Conservation (phyloP, 2,797 vertebrate genomes). For the Dryobates pubescens region DNA sequence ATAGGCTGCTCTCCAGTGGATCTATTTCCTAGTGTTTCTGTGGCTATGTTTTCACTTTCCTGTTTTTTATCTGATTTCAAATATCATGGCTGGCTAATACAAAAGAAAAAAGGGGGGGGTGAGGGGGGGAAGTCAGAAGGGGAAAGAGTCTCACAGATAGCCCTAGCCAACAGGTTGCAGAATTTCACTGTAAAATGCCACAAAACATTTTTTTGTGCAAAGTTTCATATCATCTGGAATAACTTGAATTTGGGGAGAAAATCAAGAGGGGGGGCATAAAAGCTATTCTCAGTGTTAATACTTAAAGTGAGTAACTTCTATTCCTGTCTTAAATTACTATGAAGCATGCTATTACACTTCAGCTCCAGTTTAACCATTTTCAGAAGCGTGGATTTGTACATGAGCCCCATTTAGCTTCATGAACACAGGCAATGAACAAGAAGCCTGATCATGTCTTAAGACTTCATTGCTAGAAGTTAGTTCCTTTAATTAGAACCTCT, state of each 20-base stretch:
- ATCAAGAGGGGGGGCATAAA: background rate
- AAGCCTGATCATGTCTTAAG: background rate
- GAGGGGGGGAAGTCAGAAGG: fast-evolving
- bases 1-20: background rate
- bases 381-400: constrained; percentile 18
- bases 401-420: constrained; percentile 52
- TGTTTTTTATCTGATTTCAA: background rate
- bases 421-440: background rate
- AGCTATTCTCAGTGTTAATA: constrained; percentile 6
- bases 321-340: constrained; percentile 43
- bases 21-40: background rate
- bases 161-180: background rate
- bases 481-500: background rate
- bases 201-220: too few relatives aligned
- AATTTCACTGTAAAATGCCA: background rate
- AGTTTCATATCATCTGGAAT: background rate
- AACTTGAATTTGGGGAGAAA: constrained; percentile 7
- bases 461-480: background rate
- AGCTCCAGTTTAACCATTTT: constrained; percentile 42
- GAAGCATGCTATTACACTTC: constrained; percentile 47
- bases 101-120: background rate
- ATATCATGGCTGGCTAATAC: background rate
- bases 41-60: background rate
- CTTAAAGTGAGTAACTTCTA: constrained; percentile 32
- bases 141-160: background rate